These are phyloP conservation scores for Callitettix versicolor DNA, from an alignment of 1,140 invertebrate genomes.

Conservation along the genomic window DNA sequence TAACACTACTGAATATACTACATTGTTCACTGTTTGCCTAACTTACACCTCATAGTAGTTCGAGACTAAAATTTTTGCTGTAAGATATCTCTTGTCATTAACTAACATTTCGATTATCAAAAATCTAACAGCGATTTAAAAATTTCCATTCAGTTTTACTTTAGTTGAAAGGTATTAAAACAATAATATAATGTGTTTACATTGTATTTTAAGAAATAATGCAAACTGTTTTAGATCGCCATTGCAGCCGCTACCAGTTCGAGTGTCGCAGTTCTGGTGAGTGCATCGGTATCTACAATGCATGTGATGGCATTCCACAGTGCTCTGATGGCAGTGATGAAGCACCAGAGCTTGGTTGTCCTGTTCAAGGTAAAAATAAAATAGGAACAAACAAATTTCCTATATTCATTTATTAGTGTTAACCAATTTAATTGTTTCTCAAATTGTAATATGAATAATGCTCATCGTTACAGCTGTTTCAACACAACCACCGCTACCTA, in stretches of 20 bases:
- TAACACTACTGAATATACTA: too few species aligned
- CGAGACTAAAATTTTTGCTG: too few species aligned
- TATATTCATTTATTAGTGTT: conserved; percentile 4
- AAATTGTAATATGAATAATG: too few species aligned
- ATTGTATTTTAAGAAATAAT: too few species aligned
- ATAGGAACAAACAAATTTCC: too few species aligned
- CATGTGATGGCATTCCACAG: conserved; percentile 88
- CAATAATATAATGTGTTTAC: too few species aligned
- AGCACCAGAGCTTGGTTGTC: conserved; percentile 67
- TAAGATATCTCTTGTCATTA: background rate
- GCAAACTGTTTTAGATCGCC: conserved; percentile 28
- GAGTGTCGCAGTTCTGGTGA: conserved; percentile 73
- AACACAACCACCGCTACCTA: conserved; percentile 20
- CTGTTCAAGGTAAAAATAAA: conserved; percentile 28
- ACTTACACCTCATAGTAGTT: too few species aligned
- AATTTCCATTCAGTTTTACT: too few species aligned
- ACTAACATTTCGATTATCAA: background rate
- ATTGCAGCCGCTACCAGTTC: conserved; percentile 74
- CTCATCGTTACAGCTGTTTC: conserved; percentile 7
- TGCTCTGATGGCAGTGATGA: conserved; percentile 88
- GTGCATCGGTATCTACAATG: conserved; percentile 92
- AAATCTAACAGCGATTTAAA: too few species aligned
- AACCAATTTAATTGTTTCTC: too few species aligned
- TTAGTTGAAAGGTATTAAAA: too few species aligned
- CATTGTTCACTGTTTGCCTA: too few species aligned